phyloP scores from a whole-genome alignment of 1,140 invertebrate species.

The Rhynchophorus ferrugineus region DNA sequence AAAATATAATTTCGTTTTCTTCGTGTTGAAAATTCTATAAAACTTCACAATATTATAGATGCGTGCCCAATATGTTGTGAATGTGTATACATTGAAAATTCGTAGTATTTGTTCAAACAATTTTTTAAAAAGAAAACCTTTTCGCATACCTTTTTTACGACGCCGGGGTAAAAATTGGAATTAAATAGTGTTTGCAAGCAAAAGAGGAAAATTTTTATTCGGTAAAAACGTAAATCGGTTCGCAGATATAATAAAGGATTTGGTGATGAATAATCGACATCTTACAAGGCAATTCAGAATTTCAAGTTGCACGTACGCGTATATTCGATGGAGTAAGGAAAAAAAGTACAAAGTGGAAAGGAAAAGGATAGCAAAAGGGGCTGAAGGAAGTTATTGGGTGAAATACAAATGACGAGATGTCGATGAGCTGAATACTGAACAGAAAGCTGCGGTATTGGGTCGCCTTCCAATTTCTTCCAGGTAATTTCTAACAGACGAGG shows the following conservation, averaged over 20 bases:
- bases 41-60: too few species aligned
- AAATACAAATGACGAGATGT: conserved; percentile 34
- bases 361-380: conserved; percentile 23
- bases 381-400: conserved; percentile 29
- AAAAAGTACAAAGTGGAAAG: conserved; percentile 20
- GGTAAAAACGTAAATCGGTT: background rate
- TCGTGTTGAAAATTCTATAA: too few species aligned
- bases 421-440: conserved; percentile 32
- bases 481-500: conserved; percentile 28
- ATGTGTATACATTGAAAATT: too few species aligned
- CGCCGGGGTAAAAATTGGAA: background rate
- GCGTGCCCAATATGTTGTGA: too few species aligned
- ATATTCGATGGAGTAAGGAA: conserved; percentile 24
- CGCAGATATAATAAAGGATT: conserved; percentile 7
- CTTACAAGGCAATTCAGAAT: conserved; percentile 22
- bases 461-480: conserved; percentile 22
- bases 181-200: conserved; percentile 4
- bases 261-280: conserved; percentile 21
- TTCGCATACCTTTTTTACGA: too few species aligned
- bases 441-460: conserved; percentile 28
- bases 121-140: too few species aligned
- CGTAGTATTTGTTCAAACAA: too few species aligned
- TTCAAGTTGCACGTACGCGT: conserved; percentile 26
- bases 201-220: background rate
- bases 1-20: too few species aligned